Evolutionary conservation across 1,140 invertebrate genomes (phyloP), one percentile per base, ranked within the genome.

Genomic region (Metopolophium dirhodum): DNA sequence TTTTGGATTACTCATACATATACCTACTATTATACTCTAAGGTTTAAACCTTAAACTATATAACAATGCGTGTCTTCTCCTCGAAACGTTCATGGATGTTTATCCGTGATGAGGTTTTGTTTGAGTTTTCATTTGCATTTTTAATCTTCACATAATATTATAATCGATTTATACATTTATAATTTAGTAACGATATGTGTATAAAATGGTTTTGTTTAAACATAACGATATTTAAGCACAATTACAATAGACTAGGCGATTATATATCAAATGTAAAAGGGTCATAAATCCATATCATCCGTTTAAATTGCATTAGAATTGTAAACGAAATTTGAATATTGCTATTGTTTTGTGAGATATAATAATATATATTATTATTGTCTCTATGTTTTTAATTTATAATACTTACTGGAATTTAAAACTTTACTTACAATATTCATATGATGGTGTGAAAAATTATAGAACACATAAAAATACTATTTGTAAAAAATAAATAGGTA

Each of bases 301-400:
- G 18, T 77, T 30, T n/a, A 77, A 77, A 77, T 77, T 77, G 30
- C 30, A 77, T 77, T n/a, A 68, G 61, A 68, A 77, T n/a, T 77
- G 30, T 77, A 77, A n/a, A 77, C n/a, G n/a, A n/a, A 77, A 35
- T 77, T 77, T 77, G n/a, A 77, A 77, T 77, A n/a, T 77, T 77
- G 30, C 30, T n/a, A 14, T 77, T 77, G 61, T 18, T 35, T n/a
- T 14, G 14, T 77, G 61, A 77, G 20, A 77, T 30, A 35, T 77
- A 77, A 68, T 68, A n/a, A 77, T 77, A 77, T n/a, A 18, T 14
- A 18, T 68, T 68, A 4, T 68, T 18, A 68, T 4, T 68, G 61
- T 68, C 14, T n/a, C n/a, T 68, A 18, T 11, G n/a, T n/a, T 77
- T 68, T 68, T 35, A 77, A 7, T n/a, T n/a, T 18, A 0, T 77